Conservation (phyloP, 2,888 invertebrate species). For the Epinotia nisella region DNA sequence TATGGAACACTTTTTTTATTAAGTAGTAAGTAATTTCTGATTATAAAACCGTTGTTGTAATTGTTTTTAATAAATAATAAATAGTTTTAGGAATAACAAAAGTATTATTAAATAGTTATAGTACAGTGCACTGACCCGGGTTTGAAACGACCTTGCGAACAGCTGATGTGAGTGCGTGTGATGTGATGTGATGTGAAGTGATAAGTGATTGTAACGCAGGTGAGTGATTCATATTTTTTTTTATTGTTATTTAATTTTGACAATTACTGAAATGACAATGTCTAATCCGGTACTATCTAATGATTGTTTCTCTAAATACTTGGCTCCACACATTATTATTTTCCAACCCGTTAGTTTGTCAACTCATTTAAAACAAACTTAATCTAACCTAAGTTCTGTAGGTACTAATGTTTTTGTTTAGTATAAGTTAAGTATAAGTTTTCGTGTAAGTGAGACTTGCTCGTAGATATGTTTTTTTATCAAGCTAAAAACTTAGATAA, state of each 20-base stretch:
- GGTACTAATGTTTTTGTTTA: no score
- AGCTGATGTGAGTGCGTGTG: conserved; percentile 37
- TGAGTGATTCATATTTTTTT: conserved; percentile 16
- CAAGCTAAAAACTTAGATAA: no score
- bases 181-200: conserved; percentile 41
- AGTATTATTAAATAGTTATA: neutral
- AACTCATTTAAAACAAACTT: no score
- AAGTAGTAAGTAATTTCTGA: neutral
- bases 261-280: neutral
- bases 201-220: conserved; percentile 34
- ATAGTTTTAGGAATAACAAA: neutral
- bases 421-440: no score
- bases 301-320: no score
- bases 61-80: neutral
- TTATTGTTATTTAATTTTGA: neutral
- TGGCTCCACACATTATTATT: no score
- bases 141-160: conserved; percentile 29
- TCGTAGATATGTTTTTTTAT: no score
- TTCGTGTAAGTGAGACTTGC: no score
- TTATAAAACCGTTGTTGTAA: neutral
- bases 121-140: conserved; percentile 2
- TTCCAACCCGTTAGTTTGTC: no score
- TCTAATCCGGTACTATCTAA: neutral
- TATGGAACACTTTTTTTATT: neutral
- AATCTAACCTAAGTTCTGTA: no score